Percentiles rank a stretch among this genome's conserved stretches.
Evolutionary conservation across 2,113 vertebrate species (phyloP).

Genomic region (Ameiurus melas): DNA sequence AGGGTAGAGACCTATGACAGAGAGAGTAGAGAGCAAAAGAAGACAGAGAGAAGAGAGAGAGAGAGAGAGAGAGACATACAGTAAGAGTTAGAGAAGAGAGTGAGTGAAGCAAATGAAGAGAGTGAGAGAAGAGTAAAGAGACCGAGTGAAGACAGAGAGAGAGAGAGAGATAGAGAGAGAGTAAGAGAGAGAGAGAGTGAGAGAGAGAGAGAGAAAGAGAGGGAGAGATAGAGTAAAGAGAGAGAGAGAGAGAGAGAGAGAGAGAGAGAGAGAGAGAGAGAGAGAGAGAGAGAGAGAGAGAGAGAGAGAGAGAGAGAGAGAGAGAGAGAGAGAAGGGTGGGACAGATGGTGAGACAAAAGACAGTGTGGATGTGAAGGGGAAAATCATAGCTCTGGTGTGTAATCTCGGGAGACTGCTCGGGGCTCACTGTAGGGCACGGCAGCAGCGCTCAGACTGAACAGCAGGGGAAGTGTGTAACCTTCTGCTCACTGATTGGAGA

Average conservation of each 20-base stretch:
- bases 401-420: constrained; percentile 9
- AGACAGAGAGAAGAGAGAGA: no score
- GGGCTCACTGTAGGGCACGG: neutral
- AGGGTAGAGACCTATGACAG: no score
- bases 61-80: no score
- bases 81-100: neutral
- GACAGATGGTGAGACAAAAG: constrained; percentile 11
- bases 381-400: constrained; percentile 18
- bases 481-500: constrained; percentile 43
- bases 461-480: constrained; percentile 33
- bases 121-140: neutral
- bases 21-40: neutral
- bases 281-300: neutral
- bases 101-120: neutral
- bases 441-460: neutral
- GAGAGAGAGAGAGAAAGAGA: neutral
- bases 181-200: no score
- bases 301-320: neutral
- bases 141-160: no score
- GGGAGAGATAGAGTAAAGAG: no score
- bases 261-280: neutral
- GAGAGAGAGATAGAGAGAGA: neutral
- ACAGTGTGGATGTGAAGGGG: neutral
- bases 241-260: no score
- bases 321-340: neutral